phyloP scores from a whole-genome alignment of 2,113 vertebrate genomes.

The human region DNA sequence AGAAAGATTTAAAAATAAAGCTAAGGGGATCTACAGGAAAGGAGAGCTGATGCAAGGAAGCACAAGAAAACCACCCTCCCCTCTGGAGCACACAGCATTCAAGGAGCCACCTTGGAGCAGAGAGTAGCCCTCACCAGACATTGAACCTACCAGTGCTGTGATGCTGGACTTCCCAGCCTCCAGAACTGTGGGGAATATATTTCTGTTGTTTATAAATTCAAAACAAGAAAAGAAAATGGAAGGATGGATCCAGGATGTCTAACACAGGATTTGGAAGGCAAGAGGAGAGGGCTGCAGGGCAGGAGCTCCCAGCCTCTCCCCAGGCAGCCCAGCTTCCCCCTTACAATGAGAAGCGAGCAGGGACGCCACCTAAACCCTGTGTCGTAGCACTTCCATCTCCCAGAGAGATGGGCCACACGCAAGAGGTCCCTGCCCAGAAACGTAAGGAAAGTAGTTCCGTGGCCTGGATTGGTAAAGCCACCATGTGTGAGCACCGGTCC shows the following conservation, averaged over 20 bases:
- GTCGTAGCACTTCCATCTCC: too few relatives aligned
- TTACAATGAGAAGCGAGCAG: background rate
- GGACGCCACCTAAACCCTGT: background rate
- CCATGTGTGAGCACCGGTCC: background rate
- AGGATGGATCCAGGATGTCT: fast-evolving
- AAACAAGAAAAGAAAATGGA: background rate
- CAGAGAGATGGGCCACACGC: background rate
- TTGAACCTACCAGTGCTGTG: fast-evolving
- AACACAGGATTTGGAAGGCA: background rate
- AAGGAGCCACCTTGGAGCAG: background rate
- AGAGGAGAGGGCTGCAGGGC: too few relatives aligned
- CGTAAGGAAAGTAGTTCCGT: background rate
- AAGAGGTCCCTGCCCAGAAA: background rate
- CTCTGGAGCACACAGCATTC: background rate
- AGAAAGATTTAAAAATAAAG: background rate
- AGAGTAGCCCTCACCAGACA: background rate
- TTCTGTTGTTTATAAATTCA: background rate
- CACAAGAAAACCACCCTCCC: background rate
- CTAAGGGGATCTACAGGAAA: background rate
- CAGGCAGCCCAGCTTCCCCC: too few relatives aligned
- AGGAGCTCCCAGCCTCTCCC: background rate
- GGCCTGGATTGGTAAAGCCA: too few relatives aligned
- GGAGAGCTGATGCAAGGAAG: background rate
- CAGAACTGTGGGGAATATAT: background rate
- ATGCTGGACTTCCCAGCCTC: background rate